Evolutionary conservation across 2,113 vertebrate genomes (phyloP).

Genomic region (Australoheros scitulus): DNA sequence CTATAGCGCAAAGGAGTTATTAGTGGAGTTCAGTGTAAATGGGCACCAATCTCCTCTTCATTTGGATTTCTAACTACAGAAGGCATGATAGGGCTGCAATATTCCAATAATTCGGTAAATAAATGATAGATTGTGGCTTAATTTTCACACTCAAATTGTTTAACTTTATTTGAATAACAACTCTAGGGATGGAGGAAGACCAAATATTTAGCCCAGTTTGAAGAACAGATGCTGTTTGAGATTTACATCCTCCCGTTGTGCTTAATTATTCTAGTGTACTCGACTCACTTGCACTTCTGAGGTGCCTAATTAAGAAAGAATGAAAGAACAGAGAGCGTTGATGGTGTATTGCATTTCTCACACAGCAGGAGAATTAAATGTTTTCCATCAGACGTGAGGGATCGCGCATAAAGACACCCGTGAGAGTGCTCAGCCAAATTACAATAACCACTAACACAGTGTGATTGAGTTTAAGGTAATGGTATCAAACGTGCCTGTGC

Average conservation of each 20-base stretch:
- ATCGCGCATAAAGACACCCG: constrained; percentile 48
- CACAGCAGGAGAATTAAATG: constrained; percentile 63
- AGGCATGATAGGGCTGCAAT: not conserved
- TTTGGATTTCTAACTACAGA: not conserved
- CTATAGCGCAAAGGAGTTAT: no score
- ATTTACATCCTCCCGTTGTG: constrained; percentile 50
- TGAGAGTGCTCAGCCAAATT: constrained; percentile 44
- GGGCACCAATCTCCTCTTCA: not conserved
- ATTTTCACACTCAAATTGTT: not conserved
- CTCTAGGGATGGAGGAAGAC: not conserved
- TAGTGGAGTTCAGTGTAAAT: not conserved
- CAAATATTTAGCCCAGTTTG: constrained; percentile 43
- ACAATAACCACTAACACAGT: constrained; percentile 50
- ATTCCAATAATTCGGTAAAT: not conserved
- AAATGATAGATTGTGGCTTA: not conserved
- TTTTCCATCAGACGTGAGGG: constrained; percentile 64
- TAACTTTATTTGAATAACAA: constrained; percentile 15
- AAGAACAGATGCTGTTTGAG: constrained; percentile 37
- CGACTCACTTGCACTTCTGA: constrained; percentile 48
- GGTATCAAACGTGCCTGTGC: constrained; percentile 27
- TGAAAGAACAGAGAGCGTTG: constrained; percentile 41
- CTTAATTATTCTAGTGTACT: constrained; percentile 61
- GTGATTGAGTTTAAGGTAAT: constrained; percentile 52
- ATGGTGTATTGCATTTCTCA: constrained; percentile 50
- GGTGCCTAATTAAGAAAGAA: constrained; percentile 63